Evolutionary conservation across 1,140 invertebrate genomes (phyloP), one percentile per base, ranked within the genome.

Genomic region (Tribolium castaneum): DNA sequence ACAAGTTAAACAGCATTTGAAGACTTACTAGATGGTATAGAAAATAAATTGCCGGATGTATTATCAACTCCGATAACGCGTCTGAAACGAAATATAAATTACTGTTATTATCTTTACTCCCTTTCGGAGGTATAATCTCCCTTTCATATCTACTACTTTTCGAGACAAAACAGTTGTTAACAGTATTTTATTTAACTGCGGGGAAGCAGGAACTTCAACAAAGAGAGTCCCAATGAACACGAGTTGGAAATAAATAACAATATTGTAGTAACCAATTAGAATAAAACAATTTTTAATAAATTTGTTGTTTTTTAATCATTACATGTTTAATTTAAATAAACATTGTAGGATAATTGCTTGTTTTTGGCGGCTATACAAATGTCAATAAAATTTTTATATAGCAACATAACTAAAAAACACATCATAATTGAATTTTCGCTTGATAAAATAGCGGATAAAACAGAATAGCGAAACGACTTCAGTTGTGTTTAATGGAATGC

Each of bases 401-500:
- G 51, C 51, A 52, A 14, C 12, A 52, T 16, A 52, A 52, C 16
- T 52, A 14, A 52, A 52, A 52, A 52, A 14, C 49, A 50, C 39
- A 45, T 45, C 39, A 45, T 45, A 45, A 45, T 45, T 45, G 7
- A 45, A 45, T 45, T 45, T 45, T 45, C 39, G 39, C 39, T 45
- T 45, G 39, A 45, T 45, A 45, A 45, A 45, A 45, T 9, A 45
- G n/a, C 2, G 39, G 7, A 45, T 45, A 45, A 45, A 45, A 45
- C 39, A 9, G 39, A 45, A 45, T 45, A n/a, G 39, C 39, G 39
- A n/a, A 52, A 52, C 51, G 12, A 14, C 51, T 52, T 52, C 12
- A 52, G 12, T 52, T 52, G 13, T 52, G 13, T 19, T 52, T 52
- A 59, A 59, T 59, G 54, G 54, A 59, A 59, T 59, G 54, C 10